Base-by-base conservation (phyloP, 2,797 vertebrate genomes). In the Propithecus deckenii region DNA sequence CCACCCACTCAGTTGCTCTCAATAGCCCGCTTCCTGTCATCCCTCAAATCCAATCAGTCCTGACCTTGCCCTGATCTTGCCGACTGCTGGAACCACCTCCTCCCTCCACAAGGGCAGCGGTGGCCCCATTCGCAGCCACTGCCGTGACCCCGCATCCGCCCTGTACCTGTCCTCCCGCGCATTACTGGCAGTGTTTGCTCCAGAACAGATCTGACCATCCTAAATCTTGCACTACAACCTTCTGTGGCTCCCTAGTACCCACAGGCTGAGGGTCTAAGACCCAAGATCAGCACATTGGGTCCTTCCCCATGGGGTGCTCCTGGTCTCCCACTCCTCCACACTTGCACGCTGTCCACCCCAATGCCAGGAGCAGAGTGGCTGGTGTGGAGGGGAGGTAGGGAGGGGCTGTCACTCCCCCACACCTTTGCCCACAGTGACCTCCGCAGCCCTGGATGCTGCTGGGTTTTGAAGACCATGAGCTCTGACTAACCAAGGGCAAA, bases 201-300 rank as follows among this genome's bases (percentile, higher is more conserved):
- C 13, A 22, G 14, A 86, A 72, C 52, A 35, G 8, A 48, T 11
- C 69, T 65, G 50, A 79, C 30, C 23, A 43, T 25, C 71, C 20
- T 11, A 59, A 69, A 14, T 41, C 41, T 88, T 10, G 12, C 55
- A 61, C 43, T 9, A 9, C 43, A 43, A 41, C 46, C 30, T 65
- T 46, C 76, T 48, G 5, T n/a, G 93, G 95, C 79, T 96, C 75
- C 65, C n/a, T 4, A 32, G 15, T 28, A 14, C 32, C 79, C n/a
- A 15, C 10, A 25, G 52, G 11, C 52, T 17, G 9, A 79, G 14
- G 7, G 25, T 35, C 69, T 32, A n/a, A 57, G 71, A 57, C 85
- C 50, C 7, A 23, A 46, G 67, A 35, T 17, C 32, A 59, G 55
- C 72, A 69, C 23, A 35, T 1, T 2, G 17, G 12, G 63, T 52